phyloP scores from a whole-genome alignment of 64 coral and sea anemone species.

The Porites lutea region DNA sequence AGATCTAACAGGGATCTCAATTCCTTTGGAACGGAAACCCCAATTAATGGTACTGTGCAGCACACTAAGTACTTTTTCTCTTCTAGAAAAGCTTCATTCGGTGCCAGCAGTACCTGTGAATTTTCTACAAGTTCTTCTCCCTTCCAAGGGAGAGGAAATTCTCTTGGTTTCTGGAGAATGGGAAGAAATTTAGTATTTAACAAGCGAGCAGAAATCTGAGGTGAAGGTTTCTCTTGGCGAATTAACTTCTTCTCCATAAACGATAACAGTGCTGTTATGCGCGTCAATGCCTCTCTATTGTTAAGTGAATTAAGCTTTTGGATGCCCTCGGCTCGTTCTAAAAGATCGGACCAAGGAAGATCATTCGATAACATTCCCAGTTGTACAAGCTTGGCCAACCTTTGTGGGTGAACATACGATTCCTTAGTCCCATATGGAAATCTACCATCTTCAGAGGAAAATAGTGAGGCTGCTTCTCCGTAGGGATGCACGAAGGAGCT shows the following conservation, averaged over 20 bases:
- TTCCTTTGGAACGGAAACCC: neutral
- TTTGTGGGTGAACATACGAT: slow-evolving; percentile 26
- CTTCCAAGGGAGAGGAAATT: slow-evolving; percentile 77
- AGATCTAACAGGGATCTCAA: neutral
- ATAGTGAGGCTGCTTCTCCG: slow-evolving; percentile 48
- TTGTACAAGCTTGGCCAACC: slow-evolving; percentile 34
- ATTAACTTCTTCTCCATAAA: slow-evolving; percentile 45
- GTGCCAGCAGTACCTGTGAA: neutral
- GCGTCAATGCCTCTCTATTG: neutral
- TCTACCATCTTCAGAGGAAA: slow-evolving; percentile 58
- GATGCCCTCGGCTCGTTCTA: slow-evolving; percentile 63
- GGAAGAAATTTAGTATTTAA: slow-evolving; percentile 66
- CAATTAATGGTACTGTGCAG: slow-evolving; percentile 43
- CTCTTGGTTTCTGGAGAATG: slow-evolving; percentile 60
- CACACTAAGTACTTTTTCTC: slow-evolving; percentile 61
- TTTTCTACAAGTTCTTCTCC: slow-evolving; percentile 33
- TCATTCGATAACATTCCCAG: slow-evolving; percentile 67
- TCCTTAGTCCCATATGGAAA: slow-evolving; percentile 51
- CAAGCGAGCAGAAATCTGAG: neutral
- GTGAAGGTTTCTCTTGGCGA: neutral
- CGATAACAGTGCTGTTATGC: slow-evolving; percentile 18
- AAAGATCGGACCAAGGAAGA: slow-evolving; percentile 48
- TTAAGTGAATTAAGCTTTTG: neutral
- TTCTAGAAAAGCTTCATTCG: slow-evolving; percentile 46
- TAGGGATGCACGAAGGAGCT: slow-evolving; percentile 70